Evolutionary conservation across 2,888 invertebrate genomes (phyloP), one percentile per base, ranked within the genome.

Genomic region (Unio pictorum): DNA sequence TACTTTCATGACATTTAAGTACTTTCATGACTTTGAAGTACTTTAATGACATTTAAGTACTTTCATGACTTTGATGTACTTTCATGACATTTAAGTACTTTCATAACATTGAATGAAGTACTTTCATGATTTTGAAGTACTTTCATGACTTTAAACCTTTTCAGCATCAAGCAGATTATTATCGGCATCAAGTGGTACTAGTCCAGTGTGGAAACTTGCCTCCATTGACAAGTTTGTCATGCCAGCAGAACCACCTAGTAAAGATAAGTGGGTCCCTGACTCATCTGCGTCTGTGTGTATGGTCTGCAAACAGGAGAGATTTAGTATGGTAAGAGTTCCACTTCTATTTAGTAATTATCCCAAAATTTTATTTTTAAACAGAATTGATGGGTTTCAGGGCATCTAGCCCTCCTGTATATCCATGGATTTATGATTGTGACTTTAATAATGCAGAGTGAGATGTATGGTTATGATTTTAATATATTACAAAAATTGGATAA

Each of bases 181-280:
- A 26, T 66, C 74, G 23, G 57, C 71, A 11, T 61, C 72, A 8
- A 67, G 72, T 26, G 58, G 61, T 34, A 61, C 55, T 18, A 75
- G 75, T 64, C 72, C 73, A 28, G 60, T 55, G 8, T 57, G 57
- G 20, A 65, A 64, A 61, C 55, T 54, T 28, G 45, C 18, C 17
- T 55, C 61, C 61, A 66, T 15, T 23, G 64, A 72, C 1, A 76
- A 78, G 17, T 96, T 95, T 87, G 90, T 93, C 63, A 94, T 96
- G 93, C 96, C 97, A 0, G 92, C 92, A 28, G 92, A 92, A 75
- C 94, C 95, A 23, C 96, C 96, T 0, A 90, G 91, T 0, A 95
- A 94, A 81, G 93, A 94, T 11, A 93, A 95, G 81, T 97, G 97
- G 97, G 92, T 94, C 5, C 93, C 93, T 17, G 95, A 97, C 88